Evolutionary conservation across 2,113 vertebrate species (phyloP), one percentile per base, ranked within the genome.

Genomic region (Aspidoscelis tigris): DNA sequence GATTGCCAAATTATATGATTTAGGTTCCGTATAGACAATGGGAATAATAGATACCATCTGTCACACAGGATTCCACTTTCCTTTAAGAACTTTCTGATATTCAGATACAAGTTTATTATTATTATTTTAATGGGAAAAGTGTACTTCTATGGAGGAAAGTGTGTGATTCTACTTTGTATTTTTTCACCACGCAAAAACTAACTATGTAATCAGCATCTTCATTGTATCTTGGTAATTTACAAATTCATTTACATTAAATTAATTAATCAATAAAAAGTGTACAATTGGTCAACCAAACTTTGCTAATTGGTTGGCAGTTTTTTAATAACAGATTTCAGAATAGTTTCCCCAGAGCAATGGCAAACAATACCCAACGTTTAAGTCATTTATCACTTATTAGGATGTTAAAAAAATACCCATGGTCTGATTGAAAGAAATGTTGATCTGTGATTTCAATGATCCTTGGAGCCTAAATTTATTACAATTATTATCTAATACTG

Each of bases 51-150:
- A 72, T 84, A 20, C 69, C 83, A 79, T 33, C 76, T 72, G 68
- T 78, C 26, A 16, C 11, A 64, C 39, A 73, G 53, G 26, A 84
- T 84, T n/a, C 20, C 18, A 61, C 43, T 84, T 76, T n/a, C 71
- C 33, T 81, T 88, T 55, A 78, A 84, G 33, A 78, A 73, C 33
- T 43, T 72, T 81, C 65, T 84, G 18, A 80, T 75, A 21, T 65
- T 53, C 26, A 74, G 2, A 79, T 21, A 85, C 33, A 78, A 71
- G 33, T 33, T 33, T 33, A 33, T 33, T 33, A 33, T 1, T 33
- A 33, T 33, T 33, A 33, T 33, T 33, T 33, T 33, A 33, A 33
- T 33, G 12, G 14, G 58, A 16, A 79, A 84, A 53, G 41, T 21
- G 20, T 70, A 11, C 11, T 70, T 70, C 68, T n/a, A 44, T n/a